Evolutionary conservation across 2,113 vertebrate genomes (phyloP), one percentile per base, ranked within the genome.

Genomic region (Pelodiscus sinensis): DNA sequence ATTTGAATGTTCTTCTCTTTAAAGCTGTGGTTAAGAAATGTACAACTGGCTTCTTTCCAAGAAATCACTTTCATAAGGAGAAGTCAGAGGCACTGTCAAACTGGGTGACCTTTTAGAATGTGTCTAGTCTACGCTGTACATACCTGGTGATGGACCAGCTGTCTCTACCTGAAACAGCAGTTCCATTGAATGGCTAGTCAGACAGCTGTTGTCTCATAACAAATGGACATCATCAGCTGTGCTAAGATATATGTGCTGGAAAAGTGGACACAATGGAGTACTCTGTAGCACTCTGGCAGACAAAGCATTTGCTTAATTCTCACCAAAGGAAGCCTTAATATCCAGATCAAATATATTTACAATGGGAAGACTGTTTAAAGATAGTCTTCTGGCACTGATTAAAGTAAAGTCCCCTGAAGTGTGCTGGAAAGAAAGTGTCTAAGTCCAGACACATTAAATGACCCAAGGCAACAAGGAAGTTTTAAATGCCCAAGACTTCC

Each of bases 161-260:
- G 98, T 96, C 94, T 79, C 94, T 97, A 98, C 97, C 98, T 98
- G 98, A 96, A 98, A 99, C 97, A 99, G 98, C 97, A 96, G 96
- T 86, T 85, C 81, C 93, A 97, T 95, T 97, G 97, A 98, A 93
- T 31, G 58, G 73, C 84, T 84, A 97, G 51, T 60, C 78, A 86
- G 89, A 95, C 99, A 99, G 99, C 98, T 99, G 99, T 95, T 97
- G 77, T 82, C 92, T 94, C 60, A 1, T 31, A 96, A 97, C 98
- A 99, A 98, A 98, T 98, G 98, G 96, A 94, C 96, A 92, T 62
- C 91, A 94, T 98, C 99, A 99, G 98, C 98, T 99, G 98, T 92
- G 96, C 96, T 92, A 86, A 94, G 91, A 97, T 90, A 92, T 97
- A 97, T 71, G 82, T 90, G 87, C 91, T 87, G 89, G 81, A 88